Percentiles rank a stretch among this genome's conserved stretches.
Conservation (phyloP, 2,888 invertebrate genomes). For the Troilus luridus region DNA sequence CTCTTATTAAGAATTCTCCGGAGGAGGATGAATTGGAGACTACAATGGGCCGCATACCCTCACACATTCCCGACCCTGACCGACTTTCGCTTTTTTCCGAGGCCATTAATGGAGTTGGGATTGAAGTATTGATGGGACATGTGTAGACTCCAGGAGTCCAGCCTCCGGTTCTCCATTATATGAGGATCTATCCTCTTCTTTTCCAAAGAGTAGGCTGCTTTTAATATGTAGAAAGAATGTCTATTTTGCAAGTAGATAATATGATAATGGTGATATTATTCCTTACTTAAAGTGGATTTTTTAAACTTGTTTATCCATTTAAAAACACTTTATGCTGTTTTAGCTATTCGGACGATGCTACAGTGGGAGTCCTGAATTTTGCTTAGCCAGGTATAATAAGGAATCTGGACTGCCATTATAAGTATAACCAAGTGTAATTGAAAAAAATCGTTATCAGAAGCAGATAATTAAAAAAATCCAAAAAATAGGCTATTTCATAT, state of each 20-base stretch:
- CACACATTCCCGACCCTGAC: slow-evolving; percentile 53
- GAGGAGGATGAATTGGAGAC: slow-evolving; percentile 51
- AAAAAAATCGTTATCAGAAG: too few relatives aligned
- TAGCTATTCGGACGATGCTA: too few relatives aligned
- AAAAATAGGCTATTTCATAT: too few relatives aligned
- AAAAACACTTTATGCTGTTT: too few relatives aligned
- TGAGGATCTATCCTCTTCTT: background rate
- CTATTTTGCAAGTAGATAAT: background rate
- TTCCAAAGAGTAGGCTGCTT: background rate
- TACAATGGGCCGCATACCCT: slow-evolving; percentile 56
- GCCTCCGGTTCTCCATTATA: background rate
- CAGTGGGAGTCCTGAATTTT: too few relatives aligned
- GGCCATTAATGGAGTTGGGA: slow-evolving; percentile 36
- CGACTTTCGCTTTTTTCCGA: slow-evolving; percentile 30
- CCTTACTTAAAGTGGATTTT: too few relatives aligned
- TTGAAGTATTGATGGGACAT: slow-evolving; percentile 25
- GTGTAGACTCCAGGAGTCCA: slow-evolving; percentile 3
- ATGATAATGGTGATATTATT: too few relatives aligned
- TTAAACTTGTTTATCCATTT: too few relatives aligned
- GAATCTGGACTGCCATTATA: too few relatives aligned
- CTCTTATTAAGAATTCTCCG: slow-evolving; percentile 54
- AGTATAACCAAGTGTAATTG: too few relatives aligned
- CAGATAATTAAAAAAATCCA: too few relatives aligned
- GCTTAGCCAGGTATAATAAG: too few relatives aligned
- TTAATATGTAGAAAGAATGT: background rate